Conservation (phyloP, 2,113 vertebrate species). For the Forbesichthys papilliferus region DNA sequence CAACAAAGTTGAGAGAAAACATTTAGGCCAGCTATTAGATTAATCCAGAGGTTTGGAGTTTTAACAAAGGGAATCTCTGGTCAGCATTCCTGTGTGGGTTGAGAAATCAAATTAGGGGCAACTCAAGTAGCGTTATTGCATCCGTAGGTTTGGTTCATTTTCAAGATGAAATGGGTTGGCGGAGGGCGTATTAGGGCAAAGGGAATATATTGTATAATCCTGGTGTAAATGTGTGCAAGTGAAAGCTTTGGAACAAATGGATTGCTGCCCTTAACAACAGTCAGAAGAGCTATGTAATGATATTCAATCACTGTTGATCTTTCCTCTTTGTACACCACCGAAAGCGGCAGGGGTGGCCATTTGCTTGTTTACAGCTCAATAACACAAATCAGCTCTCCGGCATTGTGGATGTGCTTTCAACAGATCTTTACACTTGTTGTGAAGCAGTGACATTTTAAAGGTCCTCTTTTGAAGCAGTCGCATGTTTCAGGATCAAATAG, state of each 20-base stretch:
- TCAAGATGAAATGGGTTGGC: constrained; percentile 23
- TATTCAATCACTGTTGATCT: constrained; percentile 30
- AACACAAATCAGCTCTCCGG: constrained; percentile 29
- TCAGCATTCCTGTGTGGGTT: too few relatives aligned
- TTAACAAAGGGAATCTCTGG: too few relatives aligned
- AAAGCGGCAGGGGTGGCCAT: constrained; percentile 17
- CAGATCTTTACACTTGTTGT: constrained; percentile 8
- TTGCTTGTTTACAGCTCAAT: constrained; percentile 18
- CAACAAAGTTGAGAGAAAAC: too few relatives aligned
- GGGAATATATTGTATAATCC: constrained; percentile 40
- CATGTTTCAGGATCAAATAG: constrained; percentile 31
- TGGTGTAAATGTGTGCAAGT: constrained; percentile 38
- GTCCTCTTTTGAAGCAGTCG: constrained; percentile 25
- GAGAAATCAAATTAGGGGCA: too few relatives aligned
- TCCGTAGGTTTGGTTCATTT: constrained; percentile 19
- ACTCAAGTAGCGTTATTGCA: constrained; percentile 4
- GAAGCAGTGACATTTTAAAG: not conserved
- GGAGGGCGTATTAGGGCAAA: constrained; percentile 34
- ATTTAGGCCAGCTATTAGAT: too few relatives aligned
- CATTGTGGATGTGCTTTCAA: constrained; percentile 13
- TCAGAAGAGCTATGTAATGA: constrained; percentile 32
- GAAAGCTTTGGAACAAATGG: constrained; percentile 36
- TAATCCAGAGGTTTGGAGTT: too few relatives aligned
- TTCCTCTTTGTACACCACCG: not conserved
- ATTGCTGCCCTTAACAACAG: constrained; percentile 22